Base-by-base conservation (phyloP, 2,113 vertebrate genomes). In the Taxidea taxus region DNA sequence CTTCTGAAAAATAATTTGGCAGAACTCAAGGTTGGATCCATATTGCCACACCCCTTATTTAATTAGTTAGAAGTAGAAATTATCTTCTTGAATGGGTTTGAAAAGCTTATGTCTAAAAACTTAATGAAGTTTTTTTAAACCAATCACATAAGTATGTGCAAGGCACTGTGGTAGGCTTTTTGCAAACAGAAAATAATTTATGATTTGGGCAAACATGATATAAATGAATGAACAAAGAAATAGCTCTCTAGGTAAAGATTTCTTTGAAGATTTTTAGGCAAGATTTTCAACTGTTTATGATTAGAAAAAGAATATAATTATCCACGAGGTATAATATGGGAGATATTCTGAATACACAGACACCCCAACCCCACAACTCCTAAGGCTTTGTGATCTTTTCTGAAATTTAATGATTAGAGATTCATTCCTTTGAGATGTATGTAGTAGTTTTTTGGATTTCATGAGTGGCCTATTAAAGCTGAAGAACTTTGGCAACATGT, bases 321-420 rank as follows among this genome's bases (percentile, higher is more conserved):
- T 49, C 16, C 39, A 39, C 1, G 11, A 56, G 14, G 25, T 44
- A 34, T 74, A 62, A 62, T 66, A 66, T 20, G 49, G 68, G 47
- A 84, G 31, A 9, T 54, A n/a, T 66, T 83, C 25, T 93, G 77
- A 90, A 91, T 4, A 66, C 49, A 93, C 25, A 81, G 12, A 51
- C 51, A 70, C 31, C n/a, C 21, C 12, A 56, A 3, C 49, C 7
- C 31, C 39, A 8, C 34, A 87, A 51, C 21, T 56, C 39, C 9
- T 14, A 90, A 89, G 31, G 56, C 1, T 78, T 92, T 87, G 49
- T 82, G 37, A 68, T 81, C 2, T 49, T 85, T 92, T 85, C 47
- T 94, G 20, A 94, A 94, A 68, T 83, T 60, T 87, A 77, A 83
- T 31, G 44, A 12, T 89, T 85, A 68, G 62, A 96, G 47, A 90